Evolutionary conservation across 2,113 vertebrate genomes (phyloP).

Genomic region (Corydoras maculifer): DNA sequence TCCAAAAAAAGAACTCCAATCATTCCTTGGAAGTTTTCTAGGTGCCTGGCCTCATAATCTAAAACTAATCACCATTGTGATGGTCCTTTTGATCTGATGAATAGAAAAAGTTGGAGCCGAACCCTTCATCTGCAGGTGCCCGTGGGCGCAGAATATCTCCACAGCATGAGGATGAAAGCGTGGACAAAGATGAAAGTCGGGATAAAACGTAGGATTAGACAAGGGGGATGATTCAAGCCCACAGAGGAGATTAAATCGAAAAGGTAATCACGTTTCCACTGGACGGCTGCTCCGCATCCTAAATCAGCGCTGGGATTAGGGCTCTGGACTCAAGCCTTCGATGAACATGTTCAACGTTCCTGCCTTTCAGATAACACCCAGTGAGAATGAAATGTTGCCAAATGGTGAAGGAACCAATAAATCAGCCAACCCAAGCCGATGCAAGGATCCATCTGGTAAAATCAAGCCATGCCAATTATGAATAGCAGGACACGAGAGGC

Average conservation of each 20-base stretch:
- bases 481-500: too few species aligned
- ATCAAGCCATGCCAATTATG: too few species aligned
- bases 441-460: too few species aligned
- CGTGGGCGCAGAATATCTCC: slow-evolving; percentile 5
- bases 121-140: slow-evolving; percentile 5
- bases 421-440: too few species aligned
- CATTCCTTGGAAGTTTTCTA: not conserved
- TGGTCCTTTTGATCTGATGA: not conserved
- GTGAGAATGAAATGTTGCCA: too few species aligned
- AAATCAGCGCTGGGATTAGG: not conserved
- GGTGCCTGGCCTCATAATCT: not conserved
- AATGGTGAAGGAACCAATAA: too few species aligned
- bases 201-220: slow-evolving; percentile 19
- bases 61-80: not conserved
- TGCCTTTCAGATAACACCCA: too few species aligned
- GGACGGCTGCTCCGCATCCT: slow-evolving; percentile 17
- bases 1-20: not conserved
- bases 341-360: too few species aligned
- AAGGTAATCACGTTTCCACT: slow-evolving; percentile 53
- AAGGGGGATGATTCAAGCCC: slow-evolving; percentile 27
- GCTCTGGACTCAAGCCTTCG: not conserved
- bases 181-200: slow-evolving; percentile 7
- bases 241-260: slow-evolving; percentile 53
- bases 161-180: slow-evolving; percentile 15
- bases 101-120: not conserved